Evolutionary conservation across 2,113 vertebrate species (phyloP).

Genomic region (Miniopterus natalensis): DNA sequence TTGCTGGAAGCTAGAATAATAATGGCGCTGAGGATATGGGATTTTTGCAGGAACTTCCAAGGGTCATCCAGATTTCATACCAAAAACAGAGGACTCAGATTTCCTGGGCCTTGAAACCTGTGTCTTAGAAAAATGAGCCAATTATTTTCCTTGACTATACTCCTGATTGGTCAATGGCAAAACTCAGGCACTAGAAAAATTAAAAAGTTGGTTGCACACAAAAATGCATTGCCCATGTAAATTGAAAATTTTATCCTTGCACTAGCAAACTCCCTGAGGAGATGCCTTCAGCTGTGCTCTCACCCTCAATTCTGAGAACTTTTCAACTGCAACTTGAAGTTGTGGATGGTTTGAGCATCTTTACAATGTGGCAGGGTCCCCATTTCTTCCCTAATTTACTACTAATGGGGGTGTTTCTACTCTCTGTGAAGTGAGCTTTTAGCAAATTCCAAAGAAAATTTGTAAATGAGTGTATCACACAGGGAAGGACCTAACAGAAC

Average conservation of each 20-base stretch:
- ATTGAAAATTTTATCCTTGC: neutral
- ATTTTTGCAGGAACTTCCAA: conserved; percentile 3
- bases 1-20: conserved; percentile 15
- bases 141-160: neutral
- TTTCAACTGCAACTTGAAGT: conserved; percentile 17
- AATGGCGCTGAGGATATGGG: conserved; percentile 12
- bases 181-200: neutral
- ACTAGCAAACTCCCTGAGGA: conserved; percentile 1
- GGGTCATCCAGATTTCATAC: neutral
- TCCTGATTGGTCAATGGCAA: neutral
- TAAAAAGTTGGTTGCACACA: neutral
- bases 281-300: neutral
- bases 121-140: neutral
- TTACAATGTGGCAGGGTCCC: conserved; percentile 6
- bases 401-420: neutral
- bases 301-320: neutral
- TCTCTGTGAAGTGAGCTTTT: neutral
- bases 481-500: neutral
- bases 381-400: neutral
- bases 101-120: conserved; percentile 27
- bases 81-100: conserved; percentile 13
- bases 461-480: neutral
- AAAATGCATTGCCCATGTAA: neutral
- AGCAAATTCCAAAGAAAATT: neutral
- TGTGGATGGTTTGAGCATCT: neutral